phyloP scores from a whole-genome alignment of 2,888 invertebrate genomes.

The Helicoverpa assulta region DNA sequence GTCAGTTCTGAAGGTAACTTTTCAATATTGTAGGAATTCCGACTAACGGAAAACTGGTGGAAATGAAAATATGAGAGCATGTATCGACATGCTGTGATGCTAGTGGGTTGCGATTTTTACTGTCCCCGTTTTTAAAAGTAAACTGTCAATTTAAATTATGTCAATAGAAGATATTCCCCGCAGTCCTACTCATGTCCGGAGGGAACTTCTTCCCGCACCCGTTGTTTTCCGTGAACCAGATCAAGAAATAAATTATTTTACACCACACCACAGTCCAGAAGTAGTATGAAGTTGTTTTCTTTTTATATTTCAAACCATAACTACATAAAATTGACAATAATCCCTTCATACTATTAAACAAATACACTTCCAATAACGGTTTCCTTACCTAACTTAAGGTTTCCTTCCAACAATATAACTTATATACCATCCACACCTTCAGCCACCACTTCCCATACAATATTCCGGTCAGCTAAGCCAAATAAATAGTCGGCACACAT shows the following conservation, averaged over 20 bases:
- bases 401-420: constrained; percentile 15
- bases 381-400: not conserved
- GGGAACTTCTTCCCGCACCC: too few species aligned
- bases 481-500: constrained; percentile 41
- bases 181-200: not conserved
- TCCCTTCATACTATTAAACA: too few species aligned
- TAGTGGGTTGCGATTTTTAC: not conserved
- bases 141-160: not conserved
- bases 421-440: constrained; percentile 24
- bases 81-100: not conserved
- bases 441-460: constrained; percentile 16
- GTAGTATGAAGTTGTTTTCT: too few species aligned
- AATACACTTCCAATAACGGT: too few species aligned
- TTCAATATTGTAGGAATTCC: constrained; percentile 27
- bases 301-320: too few species aligned
- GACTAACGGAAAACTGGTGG: constrained; percentile 12
- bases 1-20: constrained; percentile 28
- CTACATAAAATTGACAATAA: too few species aligned
- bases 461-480: not conserved
- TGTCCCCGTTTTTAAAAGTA: not conserved
- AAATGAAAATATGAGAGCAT: constrained; percentile 9
- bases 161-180: too few species aligned
- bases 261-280: too few species aligned
- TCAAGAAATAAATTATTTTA: too few species aligned
- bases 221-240: too few species aligned